A percentile compares a stretch with the other conserved stretches of the same genome.
Conservation (phyloP, 2,888 invertebrate genomes). For the Ennomos erosarius region DNA sequence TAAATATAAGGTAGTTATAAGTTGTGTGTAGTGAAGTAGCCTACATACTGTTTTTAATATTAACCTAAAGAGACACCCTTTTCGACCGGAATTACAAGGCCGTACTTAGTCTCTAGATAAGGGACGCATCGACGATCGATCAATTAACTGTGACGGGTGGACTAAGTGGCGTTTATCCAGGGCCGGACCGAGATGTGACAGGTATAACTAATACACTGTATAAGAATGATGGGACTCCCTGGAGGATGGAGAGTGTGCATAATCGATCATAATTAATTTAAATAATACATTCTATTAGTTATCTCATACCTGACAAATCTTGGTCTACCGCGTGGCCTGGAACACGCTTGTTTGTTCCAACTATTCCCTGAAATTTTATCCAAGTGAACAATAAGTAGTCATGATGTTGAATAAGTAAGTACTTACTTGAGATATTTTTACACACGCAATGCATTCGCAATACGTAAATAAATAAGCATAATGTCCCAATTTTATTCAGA, state of each 20-base stretch:
- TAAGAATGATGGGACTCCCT: constrained; percentile 29
- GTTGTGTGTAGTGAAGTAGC: too few species aligned
- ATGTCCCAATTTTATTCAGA: too few species aligned
- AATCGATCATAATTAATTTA: constrained; percentile 9
- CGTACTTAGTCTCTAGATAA: constrained; percentile 23
- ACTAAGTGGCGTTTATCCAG: constrained; percentile 39
- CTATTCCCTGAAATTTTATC: too few species aligned
- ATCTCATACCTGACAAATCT: too few species aligned
- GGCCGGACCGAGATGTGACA: constrained; percentile 31
- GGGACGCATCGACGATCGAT: constrained; percentile 37
- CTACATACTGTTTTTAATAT: constrained; percentile 1
- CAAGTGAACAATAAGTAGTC: too few species aligned
- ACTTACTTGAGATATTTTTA: too few species aligned
- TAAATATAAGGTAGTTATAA: too few species aligned
- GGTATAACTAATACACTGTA: constrained; percentile 38
- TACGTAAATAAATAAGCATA: too few species aligned
- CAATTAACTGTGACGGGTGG: constrained; percentile 39
- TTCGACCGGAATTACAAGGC: constrained; percentile 9
- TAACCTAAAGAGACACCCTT: constrained; percentile 7
- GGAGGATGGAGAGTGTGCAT: constrained; percentile 15
- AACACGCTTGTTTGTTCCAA: too few species aligned
- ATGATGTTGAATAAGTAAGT: too few species aligned
- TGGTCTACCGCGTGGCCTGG: too few species aligned
- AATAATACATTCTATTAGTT: background rate
- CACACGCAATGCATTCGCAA: too few species aligned